A percentile compares a stretch with the other conserved stretches of the same genome.
These are phyloP conservation scores for Oceanodroma tethys DNA, from an alignment of 2,113 vertebrate genomes.

Conservation along the genomic window DNA sequence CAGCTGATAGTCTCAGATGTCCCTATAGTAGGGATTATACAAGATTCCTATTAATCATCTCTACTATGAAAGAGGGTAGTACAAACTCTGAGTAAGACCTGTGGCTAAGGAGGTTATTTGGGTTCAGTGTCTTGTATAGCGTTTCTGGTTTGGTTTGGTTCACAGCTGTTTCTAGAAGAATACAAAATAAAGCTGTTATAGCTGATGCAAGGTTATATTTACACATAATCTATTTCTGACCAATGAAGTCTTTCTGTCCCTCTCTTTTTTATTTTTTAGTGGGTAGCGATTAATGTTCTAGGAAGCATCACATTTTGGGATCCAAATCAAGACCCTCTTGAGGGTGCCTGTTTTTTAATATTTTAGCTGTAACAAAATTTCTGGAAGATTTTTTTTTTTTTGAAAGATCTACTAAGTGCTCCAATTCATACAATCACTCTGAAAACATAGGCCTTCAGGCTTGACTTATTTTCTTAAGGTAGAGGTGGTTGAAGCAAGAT, in stretches of 20 bases:
- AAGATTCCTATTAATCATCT: background rate
- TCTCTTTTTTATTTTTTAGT: background rate
- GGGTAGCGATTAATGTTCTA: background rate
- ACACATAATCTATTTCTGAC: background rate
- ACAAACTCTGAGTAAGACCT: background rate
- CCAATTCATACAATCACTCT: background rate
- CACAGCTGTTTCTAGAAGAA: background rate
- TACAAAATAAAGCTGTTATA: background rate
- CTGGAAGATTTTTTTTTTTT: background rate
- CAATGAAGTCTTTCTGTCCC: background rate
- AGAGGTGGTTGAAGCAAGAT: background rate
- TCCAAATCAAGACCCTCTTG: background rate
- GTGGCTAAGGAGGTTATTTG: background rate
- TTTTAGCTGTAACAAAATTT: background rate
- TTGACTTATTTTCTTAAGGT: background rate
- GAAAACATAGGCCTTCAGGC: background rate
- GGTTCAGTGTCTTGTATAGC: background rate
- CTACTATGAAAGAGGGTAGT: background rate
- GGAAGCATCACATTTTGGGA: background rate
- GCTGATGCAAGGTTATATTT: background rate
- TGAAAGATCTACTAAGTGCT: background rate
- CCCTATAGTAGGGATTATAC: background rate
- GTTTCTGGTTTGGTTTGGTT: background rate
- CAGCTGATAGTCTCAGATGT: background rate
- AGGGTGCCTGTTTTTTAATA: background rate